A percentile compares a stretch with the other conserved stretches of the same genome.
These are phyloP conservation scores for Uromys caudimaculatus DNA, from an alignment of 2,797 vertebrate genomes.

Conservation along the genomic window DNA sequence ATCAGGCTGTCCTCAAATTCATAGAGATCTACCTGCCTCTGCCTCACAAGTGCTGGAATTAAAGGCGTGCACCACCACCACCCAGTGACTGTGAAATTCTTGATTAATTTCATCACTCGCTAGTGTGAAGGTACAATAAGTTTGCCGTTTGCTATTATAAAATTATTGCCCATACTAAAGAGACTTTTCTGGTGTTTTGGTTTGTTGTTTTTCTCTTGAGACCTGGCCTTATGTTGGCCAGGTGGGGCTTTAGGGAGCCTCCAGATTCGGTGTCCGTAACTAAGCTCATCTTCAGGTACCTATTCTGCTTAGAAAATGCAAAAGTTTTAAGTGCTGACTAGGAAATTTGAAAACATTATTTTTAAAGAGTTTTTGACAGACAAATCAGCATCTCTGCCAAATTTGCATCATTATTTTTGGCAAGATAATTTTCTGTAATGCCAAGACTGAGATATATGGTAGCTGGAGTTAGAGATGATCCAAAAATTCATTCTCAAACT, in stretches of 20 bases:
- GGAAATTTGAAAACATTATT: conserved; percentile 80
- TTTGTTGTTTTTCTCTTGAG: not conserved
- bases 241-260: not conserved
- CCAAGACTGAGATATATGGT: conserved; percentile 78
- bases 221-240: not conserved
- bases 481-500: conserved; percentile 81
- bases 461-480: conserved; percentile 78
- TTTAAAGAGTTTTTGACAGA: conserved; percentile 81
- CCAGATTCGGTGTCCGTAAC: not conserved
- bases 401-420: conserved; percentile 83
- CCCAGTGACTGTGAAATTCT: not conserved
- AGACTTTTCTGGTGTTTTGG: not conserved
- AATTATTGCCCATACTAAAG: conserved; percentile 42
- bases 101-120: conserved; percentile 32
- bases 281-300: not conserved
- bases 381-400: conserved; percentile 79
- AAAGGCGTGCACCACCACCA: not conserved
- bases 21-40: not conserved
- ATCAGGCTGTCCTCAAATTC: not conserved
- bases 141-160: conserved; percentile 53
- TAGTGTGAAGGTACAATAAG: conserved; percentile 31
- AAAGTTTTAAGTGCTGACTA: conserved; percentile 81
- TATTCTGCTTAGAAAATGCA: conserved; percentile 69
- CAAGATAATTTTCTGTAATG: conserved; percentile 79
- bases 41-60: not conserved